phyloP scores from a whole-genome alignment of 2,113 vertebrate genomes.

The Cricetomys ansorgei region DNA sequence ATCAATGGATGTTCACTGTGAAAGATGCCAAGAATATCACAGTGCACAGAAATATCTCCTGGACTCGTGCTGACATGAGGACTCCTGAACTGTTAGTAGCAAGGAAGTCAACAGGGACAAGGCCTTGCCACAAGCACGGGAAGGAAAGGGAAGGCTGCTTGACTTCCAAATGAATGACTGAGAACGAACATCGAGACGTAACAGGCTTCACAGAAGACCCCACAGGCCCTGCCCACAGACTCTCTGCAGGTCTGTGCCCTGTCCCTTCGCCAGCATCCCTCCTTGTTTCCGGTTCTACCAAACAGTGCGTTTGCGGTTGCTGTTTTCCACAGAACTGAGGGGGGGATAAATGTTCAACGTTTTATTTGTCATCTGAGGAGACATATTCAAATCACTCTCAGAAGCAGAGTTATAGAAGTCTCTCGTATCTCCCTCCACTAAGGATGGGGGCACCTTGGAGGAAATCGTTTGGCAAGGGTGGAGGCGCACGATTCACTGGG shows the following conservation, averaged over 20 bases:
- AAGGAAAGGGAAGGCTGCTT: background rate
- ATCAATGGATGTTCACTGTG: background rate
- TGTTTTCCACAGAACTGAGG: background rate
- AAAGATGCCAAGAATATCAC: background rate
- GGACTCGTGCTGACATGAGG: background rate
- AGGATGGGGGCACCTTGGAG: background rate
- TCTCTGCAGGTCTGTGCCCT: background rate
- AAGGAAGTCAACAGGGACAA: background rate
- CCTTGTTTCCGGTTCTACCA: background rate
- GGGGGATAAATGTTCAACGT: background rate
- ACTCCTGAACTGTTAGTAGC: background rate
- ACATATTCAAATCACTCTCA: slow-evolving; percentile 50
- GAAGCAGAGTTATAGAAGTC: slow-evolving; percentile 31
- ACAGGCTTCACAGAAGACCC: background rate
- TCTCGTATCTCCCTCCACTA: slow-evolving; percentile 45
- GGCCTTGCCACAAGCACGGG: background rate
- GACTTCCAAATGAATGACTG: background rate
- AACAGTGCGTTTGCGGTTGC: background rate
- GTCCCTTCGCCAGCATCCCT: background rate
- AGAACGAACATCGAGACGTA: background rate
- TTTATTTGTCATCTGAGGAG: slow-evolving; percentile 4
- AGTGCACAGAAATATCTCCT: background rate
- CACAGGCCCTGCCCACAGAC: background rate
- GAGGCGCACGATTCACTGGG: slow-evolving; percentile 66
- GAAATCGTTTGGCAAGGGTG: slow-evolving; percentile 57